phyloP scores from a whole-genome alignment of 1,140 invertebrate genomes.

The Elysia chlorotica region DNA sequence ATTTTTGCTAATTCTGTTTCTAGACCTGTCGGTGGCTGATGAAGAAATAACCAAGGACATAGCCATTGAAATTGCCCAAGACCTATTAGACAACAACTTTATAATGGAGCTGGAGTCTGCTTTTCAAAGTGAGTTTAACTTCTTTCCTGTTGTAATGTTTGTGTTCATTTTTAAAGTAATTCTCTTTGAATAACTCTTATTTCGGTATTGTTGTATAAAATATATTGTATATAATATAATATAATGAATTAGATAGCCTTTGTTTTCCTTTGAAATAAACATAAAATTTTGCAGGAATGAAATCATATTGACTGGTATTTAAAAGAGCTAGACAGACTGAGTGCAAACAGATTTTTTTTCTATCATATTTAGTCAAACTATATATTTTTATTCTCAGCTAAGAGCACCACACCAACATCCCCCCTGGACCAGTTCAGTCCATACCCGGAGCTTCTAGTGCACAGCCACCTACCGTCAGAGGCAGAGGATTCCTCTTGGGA shows the following conservation, averaged over 20 bases:
- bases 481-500: not conserved
- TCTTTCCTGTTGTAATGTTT: too few species aligned
- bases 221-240: too few species aligned
- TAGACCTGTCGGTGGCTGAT: constrained; percentile 17
- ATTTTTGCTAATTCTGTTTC: not conserved
- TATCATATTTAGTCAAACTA: not conserved
- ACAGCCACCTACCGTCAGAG: not conserved
- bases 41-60: constrained; percentile 22
- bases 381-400: not conserved
- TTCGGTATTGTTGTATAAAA: too few species aligned
- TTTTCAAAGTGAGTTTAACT: constrained; percentile 12
- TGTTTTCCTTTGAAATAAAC: too few species aligned
- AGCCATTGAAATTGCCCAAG: constrained; percentile 33
- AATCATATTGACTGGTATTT: too few species aligned
- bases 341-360: too few species aligned
- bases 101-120: constrained; percentile 36
- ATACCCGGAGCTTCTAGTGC: not conserved
- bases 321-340: too few species aligned
- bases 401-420: not conserved
- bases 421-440: not conserved
- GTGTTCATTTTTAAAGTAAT: too few species aligned
- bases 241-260: too few species aligned
- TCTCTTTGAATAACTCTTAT: too few species aligned
- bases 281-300: too few species aligned
- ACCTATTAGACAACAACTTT: constrained; percentile 34